phyloP scores from a whole-genome alignment of 2,888 invertebrate species.

The Drosophila rubida region DNA sequence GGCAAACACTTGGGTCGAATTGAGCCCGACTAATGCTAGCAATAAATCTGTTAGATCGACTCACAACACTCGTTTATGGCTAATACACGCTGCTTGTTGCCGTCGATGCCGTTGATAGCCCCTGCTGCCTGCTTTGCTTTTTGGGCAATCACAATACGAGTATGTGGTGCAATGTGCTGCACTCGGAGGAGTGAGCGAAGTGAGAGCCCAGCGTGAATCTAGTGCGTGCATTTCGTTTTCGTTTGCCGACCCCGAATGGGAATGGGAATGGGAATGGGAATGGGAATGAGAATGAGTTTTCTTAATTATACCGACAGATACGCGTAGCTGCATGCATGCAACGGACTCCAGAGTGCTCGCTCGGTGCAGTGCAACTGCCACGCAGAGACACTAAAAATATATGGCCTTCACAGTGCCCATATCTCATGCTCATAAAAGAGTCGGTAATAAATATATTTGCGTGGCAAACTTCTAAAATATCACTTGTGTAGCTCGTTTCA shows the following conservation, averaged over 20 bases:
- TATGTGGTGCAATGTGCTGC: not conserved
- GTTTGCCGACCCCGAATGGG: not conserved
- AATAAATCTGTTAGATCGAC: too few relatives aligned
- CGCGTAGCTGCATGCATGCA: too few relatives aligned
- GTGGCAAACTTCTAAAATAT: conserved; percentile 30
- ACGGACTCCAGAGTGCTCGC: not conserved
- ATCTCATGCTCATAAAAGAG: conserved; percentile 37
- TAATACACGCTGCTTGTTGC: not conserved
- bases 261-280: not conserved
- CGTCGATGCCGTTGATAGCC: not conserved
- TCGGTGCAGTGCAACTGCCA: conserved; percentile 1
- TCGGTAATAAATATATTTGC: conserved; percentile 29
- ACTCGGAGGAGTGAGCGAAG: not conserved
- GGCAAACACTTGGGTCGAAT: too few relatives aligned
- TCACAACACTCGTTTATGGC: not conserved
- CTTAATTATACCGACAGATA: not conserved
- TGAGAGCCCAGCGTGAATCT: too few relatives aligned
- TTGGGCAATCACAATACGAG: not conserved
- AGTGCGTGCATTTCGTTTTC: not conserved
- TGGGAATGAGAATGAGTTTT: conserved; percentile 5
- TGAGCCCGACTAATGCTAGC: too few relatives aligned
- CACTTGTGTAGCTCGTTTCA: conserved; percentile 31
- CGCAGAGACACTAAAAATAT: conserved; percentile 18
- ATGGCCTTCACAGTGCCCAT: conserved; percentile 18
- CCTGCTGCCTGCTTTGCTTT: not conserved